Percentiles rank a stretch among this genome's conserved stretches.
These are phyloP conservation scores for Sapayoa aenigma DNA, from an alignment of 2,113 vertebrate species.

Conservation along the genomic window DNA sequence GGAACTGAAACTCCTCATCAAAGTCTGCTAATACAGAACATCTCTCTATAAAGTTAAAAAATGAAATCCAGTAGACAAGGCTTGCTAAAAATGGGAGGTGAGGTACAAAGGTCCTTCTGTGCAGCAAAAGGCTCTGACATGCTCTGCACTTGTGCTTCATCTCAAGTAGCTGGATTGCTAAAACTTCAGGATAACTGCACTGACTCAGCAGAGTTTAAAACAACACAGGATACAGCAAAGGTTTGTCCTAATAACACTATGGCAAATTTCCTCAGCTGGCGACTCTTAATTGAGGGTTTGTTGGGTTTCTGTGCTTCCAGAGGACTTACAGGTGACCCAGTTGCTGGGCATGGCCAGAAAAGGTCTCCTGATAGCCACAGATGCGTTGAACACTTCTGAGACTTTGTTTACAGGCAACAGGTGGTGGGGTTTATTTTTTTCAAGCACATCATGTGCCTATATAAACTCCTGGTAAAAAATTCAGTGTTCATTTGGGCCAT, in stretches of 20 bases:
- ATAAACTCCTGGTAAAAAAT: not conserved
- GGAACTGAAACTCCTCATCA: not conserved
- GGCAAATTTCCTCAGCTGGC: not conserved
- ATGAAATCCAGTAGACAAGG: not conserved
- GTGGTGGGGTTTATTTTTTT: not conserved
- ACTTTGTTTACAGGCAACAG: not conserved
- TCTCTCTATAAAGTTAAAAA: not conserved
- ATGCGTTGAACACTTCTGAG: not conserved
- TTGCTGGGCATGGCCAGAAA: not conserved
- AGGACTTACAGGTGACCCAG: not conserved
- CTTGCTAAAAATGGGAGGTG: not conserved
- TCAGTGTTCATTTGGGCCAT: not conserved
- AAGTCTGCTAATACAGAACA: not conserved
- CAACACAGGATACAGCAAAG: no score
- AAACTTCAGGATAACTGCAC: not conserved
- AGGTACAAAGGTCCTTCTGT: not conserved
- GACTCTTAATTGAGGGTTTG: not conserved
- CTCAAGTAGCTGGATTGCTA: not conserved
- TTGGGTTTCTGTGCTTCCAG: not conserved
- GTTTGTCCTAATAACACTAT: accelerated
- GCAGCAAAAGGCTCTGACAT: not conserved
- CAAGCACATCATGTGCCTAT: not conserved
- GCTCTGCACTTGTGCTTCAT: not conserved
- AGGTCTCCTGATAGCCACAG: not conserved
- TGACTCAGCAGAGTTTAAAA: not conserved